Percentiles rank a stretch among this genome's conserved stretches.
These are phyloP conservation scores for Cephonodes hylas DNA, from an alignment of 2,888 invertebrate species.

Conservation along the genomic window DNA sequence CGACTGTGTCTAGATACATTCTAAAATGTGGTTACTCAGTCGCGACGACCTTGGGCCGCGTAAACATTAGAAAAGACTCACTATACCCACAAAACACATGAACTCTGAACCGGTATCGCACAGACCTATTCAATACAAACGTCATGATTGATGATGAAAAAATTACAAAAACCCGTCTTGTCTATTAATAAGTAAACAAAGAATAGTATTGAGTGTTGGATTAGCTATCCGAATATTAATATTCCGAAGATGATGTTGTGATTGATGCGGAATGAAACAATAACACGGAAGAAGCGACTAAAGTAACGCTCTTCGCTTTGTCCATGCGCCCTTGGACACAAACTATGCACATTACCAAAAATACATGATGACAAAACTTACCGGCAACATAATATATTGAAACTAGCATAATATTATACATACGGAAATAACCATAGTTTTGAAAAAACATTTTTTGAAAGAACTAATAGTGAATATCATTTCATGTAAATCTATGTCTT, in stretches of 20 bases:
- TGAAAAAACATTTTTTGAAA: too few species aligned
- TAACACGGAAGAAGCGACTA: conserved; percentile 69
- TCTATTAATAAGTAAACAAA: conserved; percentile 45
- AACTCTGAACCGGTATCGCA: conserved; percentile 35
- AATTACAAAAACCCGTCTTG: conserved; percentile 37
- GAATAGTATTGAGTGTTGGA: conserved; percentile 33
- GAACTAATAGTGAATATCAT: too few species aligned
- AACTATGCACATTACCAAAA: conserved; percentile 20
- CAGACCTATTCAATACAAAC: conserved; percentile 25
- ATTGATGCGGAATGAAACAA: conserved; percentile 66
- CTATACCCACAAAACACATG: conserved; percentile 23
- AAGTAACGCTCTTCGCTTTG: conserved; percentile 55
- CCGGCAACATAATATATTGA: not conserved
- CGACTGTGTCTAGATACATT: not conserved
- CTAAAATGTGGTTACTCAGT: not conserved
- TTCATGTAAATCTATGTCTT: too few species aligned
- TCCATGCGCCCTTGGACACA: conserved; percentile 64
- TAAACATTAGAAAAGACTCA: conserved; percentile 22
- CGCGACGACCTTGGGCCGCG: conserved; percentile 30
- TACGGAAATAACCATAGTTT: not conserved
- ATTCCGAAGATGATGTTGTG: conserved; percentile 63
- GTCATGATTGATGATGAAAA: conserved; percentile 38
- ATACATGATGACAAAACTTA: conserved; percentile 3
- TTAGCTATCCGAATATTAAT: conserved; percentile 61
- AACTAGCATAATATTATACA: not conserved